Evolutionary conservation across 1,140 invertebrate genomes (phyloP), one percentile per base, ranked within the genome.

Genomic region (Pentalonia nigronervosa): DNA sequence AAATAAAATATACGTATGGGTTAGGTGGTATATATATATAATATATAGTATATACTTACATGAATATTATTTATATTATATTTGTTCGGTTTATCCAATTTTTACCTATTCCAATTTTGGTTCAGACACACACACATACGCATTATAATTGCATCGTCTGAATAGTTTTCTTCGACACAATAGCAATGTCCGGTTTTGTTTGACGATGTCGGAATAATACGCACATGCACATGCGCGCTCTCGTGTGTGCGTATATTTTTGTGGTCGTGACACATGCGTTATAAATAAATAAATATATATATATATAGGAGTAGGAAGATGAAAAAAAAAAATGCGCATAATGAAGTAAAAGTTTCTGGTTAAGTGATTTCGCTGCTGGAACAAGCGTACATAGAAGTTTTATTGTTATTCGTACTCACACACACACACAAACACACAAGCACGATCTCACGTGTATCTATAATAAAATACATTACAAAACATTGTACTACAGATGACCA

Each of bases 291-390:
- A 36, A 30, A 41, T 30, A 36, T 84, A 23, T 23, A n/a, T 7
- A 17, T 25, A 20, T 53, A 56, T 67, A 67, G 36, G 87, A 88
- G 89, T 90, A 67, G 89, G 56, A 90, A 90, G 89, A 90, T 81
- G 76, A 48, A 91, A 83, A 92, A 91, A 90, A 90, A 91, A 92
- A 93, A 93, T 93, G 81, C 81, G 91, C 91, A 93, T 93, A 93
- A 93, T 93, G 91, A 93, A 93, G 91, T 93, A 93, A 93, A 93
- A 93, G 91, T 93, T 93, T 93, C 91, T 86, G 91, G 91, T 93
- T 86, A 86, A 93, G 91, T 86, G 91, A 93, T 93, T 93, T 93
- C 91, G 56, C 81, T 34, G 76, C 90, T 92, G 90, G 90, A 92
- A 92, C 91, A 53, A 93, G 91, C 91, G 23, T n/a, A 60, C 48